Conservation (phyloP, 2,113 vertebrate genomes). For the Oreotrochilus melanogaster region DNA sequence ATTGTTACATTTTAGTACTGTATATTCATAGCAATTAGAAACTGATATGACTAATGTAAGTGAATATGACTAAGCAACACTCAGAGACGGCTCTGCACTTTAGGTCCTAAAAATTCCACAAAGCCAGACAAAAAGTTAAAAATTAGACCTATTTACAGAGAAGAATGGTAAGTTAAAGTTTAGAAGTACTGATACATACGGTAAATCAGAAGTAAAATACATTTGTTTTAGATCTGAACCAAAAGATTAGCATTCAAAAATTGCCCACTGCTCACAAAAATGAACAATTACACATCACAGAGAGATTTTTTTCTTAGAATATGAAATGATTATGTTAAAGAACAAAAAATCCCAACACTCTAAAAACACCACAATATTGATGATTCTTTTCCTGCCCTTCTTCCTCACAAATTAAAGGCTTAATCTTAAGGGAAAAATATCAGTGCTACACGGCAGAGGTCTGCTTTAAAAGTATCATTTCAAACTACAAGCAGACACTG, state of each 20-base stretch:
- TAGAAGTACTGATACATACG: background rate
- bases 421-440: slow-evolving; percentile 47
- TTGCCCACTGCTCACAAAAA: background rate
- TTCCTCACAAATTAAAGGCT: background rate
- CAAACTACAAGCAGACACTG: slow-evolving; percentile 62
- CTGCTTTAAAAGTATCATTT: slow-evolving; percentile 60
- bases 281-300: background rate
- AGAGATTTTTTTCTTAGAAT: background rate
- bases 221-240: background rate
- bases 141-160: background rate
- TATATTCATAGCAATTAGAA: slow-evolving; percentile 66
- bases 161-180: background rate
- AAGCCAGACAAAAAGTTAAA: background rate
- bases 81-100: background rate
- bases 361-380: background rate
- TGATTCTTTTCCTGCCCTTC: background rate
- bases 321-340: background rate
- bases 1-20: slow-evolving; percentile 29
- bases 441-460: slow-evolving; percentile 20
- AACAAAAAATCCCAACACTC: background rate
- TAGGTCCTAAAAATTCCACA: background rate
- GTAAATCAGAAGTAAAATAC: slow-evolving; percentile 5
- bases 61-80: background rate
- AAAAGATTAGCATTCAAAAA: background rate
- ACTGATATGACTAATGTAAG: background rate